Conservation (phyloP, 2,113 vertebrate species). For the Pao palembangensis region DNA sequence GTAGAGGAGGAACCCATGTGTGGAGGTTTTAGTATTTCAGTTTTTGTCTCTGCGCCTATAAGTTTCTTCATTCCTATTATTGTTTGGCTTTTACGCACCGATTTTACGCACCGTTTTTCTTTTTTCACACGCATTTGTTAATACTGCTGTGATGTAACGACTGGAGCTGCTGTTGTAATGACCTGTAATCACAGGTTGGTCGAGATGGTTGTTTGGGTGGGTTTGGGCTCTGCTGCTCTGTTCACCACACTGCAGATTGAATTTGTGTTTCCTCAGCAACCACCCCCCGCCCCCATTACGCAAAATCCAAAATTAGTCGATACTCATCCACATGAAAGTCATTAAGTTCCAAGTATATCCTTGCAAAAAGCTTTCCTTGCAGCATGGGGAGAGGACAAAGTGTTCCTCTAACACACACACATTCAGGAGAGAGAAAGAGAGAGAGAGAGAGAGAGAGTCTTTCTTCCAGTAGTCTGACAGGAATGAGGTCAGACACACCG, state of each 20-base stretch:
- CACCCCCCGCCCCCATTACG: constrained; percentile 11
- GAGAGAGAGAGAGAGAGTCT: constrained; percentile 74
- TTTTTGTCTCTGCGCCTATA: background rate
- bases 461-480: constrained; percentile 81
- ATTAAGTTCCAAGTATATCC: constrained; percentile 55
- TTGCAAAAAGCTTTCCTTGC: constrained; percentile 23
- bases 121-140: background rate
- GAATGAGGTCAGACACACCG: constrained; percentile 98
- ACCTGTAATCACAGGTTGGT: constrained; percentile 31
- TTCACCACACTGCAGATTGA: constrained; percentile 24
- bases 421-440: constrained; percentile 2
- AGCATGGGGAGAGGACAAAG: constrained; percentile 34
- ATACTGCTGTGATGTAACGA: constrained; percentile 41
- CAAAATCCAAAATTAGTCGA: constrained; percentile 47
- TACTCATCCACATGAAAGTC: constrained; percentile 49
- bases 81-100: too few species aligned
- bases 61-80: too few species aligned
- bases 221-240: constrained; percentile 8
- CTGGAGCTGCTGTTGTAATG: constrained; percentile 17
- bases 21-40: background rate
- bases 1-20: constrained; percentile 1
- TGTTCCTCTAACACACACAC: constrained; percentile 66
- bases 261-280: constrained; percentile 49
- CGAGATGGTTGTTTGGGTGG: constrained; percentile 23
- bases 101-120: too few species aligned